Base-by-base conservation (phyloP, 1,140 invertebrate genomes). In the Arion vulgaris region DNA sequence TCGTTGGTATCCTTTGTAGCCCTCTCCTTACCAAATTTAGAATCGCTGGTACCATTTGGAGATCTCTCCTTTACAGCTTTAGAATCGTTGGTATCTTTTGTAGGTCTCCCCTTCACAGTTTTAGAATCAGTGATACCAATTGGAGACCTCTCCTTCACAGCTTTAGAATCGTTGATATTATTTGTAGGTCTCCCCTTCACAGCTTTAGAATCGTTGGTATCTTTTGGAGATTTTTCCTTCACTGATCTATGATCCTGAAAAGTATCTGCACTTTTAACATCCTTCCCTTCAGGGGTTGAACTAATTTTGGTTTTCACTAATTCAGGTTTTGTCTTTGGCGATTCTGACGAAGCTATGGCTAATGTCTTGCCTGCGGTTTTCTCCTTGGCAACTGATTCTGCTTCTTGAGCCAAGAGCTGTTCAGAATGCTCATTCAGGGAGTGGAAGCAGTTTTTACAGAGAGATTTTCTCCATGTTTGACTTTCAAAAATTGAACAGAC, bases 361-460 rank as follows among this genome's bases (percentile, higher is more conserved):
- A 39, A 19, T 2, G 28, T 17, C 45, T 72, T 38, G 13, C 7
- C 51, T 26, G n/a, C 80, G 11, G 57, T 19, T 1, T 73, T 81
- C 34, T 81, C 80, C 49, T 69, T 77, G 0, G 83, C 72, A 0
- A 49, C 74, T n/a, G 69, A 34, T 51, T 53, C 69, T 7, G 78
- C 75, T 28, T 75, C 74, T 1, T 39, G 32, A 23, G 72, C 74
- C 32, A 57, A 32, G 4, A 41, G 36, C 19, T 85, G 80, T 17
- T 78, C 80, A 0, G 57, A 73, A 57, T 91, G 90, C 82, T 88
- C 85, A 4, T 89, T 86, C 51, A 87, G 81, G 26, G 86, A 45
- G 74, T 90, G 87, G 77, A 92, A 92, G 83, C 92, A 92, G 83
- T 92, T 92, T 81, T 86, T 88, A 86, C 92, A 92, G 38, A 90